phyloP scores from a whole-genome alignment of 2,797 vertebrate species.

The Tapirus indicus region DNA sequence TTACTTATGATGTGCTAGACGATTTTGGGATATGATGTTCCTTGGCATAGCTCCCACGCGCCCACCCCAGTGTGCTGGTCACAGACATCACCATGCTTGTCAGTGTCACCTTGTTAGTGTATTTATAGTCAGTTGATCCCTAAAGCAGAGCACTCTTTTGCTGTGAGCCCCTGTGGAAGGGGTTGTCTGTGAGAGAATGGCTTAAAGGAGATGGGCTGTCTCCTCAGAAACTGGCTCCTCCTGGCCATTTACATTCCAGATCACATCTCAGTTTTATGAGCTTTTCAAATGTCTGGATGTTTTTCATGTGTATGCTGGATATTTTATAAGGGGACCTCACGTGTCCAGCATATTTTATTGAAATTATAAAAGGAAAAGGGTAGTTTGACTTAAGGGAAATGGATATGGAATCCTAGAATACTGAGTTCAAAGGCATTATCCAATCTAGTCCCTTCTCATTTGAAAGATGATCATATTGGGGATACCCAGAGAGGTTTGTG shows the following conservation, averaged over 20 bases:
- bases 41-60: too few species aligned
- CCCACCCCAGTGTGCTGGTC: too few species aligned
- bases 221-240: background rate
- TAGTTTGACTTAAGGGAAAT: background rate
- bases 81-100: rapidly evolving
- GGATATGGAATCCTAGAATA: background rate
- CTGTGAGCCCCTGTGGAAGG: background rate
- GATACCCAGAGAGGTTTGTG: background rate
- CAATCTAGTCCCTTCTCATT: background rate
- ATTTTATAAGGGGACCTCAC: background rate
- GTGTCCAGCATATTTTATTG: background rate
- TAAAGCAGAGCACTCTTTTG: background rate
- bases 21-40: rapidly evolving
- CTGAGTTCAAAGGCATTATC: background rate
- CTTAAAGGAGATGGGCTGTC: background rate
- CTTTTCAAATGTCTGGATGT: background rate
- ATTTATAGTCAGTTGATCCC: background rate
- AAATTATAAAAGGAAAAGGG: background rate
- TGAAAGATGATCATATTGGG: background rate
- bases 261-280: background rate
- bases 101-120: background rate
- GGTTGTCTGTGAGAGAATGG: background rate
- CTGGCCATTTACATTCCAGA: background rate
- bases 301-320: background rate
- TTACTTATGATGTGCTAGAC: background rate